Evolutionary conservation across 2,888 invertebrate species (phyloP).

Genomic region (Ashinkailepas kermadecensis): DNA sequence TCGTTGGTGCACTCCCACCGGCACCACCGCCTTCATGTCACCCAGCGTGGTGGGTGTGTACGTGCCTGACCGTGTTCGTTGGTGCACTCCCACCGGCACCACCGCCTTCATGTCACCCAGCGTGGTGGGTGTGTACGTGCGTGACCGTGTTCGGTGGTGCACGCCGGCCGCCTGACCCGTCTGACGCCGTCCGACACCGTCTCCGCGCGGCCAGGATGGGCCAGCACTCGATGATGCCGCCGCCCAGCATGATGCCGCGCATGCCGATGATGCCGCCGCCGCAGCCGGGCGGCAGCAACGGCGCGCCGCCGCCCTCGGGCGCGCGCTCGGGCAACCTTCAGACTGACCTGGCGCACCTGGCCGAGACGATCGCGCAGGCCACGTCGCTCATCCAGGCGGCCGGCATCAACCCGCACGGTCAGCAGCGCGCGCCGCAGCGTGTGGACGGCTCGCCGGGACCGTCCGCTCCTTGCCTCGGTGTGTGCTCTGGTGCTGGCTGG

Average conservation of each 20-base stretch:
- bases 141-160: background rate
- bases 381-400: constrained; percentile 64
- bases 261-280: constrained; percentile 20
- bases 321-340: constrained; percentile 36
- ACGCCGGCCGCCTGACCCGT: background rate
- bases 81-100: no score
- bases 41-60: no score
- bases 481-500: background rate
- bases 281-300: background rate
- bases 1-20: no score
- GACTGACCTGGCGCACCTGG: constrained; percentile 58
- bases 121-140: no score
- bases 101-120: no score
- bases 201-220: constrained; percentile 22
- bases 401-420: constrained; percentile 35
- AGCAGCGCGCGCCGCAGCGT: background rate
- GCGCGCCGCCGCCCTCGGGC: background rate
- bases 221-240: constrained; percentile 16
- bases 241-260: constrained; percentile 21
- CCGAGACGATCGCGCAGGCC: constrained; percentile 69
- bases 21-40: no score
- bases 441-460: background rate
- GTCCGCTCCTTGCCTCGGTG: background rate
- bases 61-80: background rate
- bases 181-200: background rate